Conservation (phyloP, 2,888 invertebrate species). For the Ctena decussata region DNA sequence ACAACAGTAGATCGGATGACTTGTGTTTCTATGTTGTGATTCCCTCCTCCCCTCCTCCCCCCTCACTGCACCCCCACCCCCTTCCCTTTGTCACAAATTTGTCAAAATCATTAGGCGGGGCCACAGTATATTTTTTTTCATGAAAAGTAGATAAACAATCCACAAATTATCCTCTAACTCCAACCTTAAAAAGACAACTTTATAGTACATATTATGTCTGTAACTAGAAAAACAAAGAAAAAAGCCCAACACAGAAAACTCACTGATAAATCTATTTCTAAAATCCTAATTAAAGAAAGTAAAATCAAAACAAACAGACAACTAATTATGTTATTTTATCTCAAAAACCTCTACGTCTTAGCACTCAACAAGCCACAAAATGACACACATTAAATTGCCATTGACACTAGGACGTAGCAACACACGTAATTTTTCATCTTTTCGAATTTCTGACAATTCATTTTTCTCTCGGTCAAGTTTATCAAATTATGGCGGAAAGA, state of each 20-base stretch:
- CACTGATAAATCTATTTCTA: neutral
- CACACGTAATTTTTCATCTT: conserved; percentile 65
- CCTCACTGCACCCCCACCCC: too few species aligned
- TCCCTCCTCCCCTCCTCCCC: too few species aligned
- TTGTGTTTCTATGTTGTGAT: too few species aligned
- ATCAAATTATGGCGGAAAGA: conserved; percentile 69
- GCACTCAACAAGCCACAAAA: conserved; percentile 4
- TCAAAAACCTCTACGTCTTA: neutral
- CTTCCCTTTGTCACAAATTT: too few species aligned
- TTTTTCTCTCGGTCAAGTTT: conserved; percentile 66
- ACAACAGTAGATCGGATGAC: too few species aligned
- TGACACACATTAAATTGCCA: conserved; percentile 62
- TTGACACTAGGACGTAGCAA: conserved; percentile 54
- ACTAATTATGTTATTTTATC: neutral
- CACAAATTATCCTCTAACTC: too few species aligned
- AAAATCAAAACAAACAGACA: conserved; percentile 10
- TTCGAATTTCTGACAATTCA: conserved; percentile 61
- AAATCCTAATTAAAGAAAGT: neutral
- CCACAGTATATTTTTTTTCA: too few species aligned
- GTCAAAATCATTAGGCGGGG: too few species aligned
- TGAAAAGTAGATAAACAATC: too few species aligned
- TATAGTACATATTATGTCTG: too few species aligned
- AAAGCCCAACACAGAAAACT: neutral
- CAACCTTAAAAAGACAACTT: too few species aligned
- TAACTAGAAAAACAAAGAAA: neutral